Evolutionary conservation across 2,888 invertebrate species (phyloP).

Genomic region (Oxystoma pomonae): DNA sequence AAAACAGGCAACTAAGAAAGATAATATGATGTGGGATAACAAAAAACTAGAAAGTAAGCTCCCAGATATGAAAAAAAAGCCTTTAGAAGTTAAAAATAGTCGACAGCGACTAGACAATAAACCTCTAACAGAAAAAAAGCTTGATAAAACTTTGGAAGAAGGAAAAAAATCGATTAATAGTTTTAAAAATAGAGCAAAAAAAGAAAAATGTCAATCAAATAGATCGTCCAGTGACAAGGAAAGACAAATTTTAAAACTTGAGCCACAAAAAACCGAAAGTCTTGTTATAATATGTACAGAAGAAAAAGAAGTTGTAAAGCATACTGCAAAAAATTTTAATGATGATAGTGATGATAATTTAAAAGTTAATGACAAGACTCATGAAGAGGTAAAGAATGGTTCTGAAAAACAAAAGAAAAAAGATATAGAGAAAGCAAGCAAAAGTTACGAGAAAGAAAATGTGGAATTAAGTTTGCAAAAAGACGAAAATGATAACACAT

Average conservation of each 20-base stretch:
- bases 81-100: not conserved
- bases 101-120: not conserved
- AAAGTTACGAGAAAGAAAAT: not conserved
- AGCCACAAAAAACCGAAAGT: not conserved
- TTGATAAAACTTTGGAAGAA: not conserved
- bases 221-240: not conserved
- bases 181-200: no score
- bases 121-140: not conserved
- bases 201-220: not conserved
- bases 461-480: slow-evolving; percentile 5
- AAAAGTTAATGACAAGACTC: not conserved
- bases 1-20: not conserved
- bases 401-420: not conserved
- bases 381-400: not conserved
- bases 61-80: not conserved
- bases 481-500: slow-evolving; percentile 16
- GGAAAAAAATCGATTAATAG: no score
- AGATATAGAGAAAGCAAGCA: not conserved
- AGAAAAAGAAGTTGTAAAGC: not conserved
- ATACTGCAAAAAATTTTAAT: no score
- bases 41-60: not conserved
- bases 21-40: not conserved
- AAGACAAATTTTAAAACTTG: not conserved
- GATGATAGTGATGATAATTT: not conserved
- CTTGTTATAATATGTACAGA: no score